Evolutionary conservation across 2,888 invertebrate genomes (phyloP).

Genomic region (Anorthoa munda): DNA sequence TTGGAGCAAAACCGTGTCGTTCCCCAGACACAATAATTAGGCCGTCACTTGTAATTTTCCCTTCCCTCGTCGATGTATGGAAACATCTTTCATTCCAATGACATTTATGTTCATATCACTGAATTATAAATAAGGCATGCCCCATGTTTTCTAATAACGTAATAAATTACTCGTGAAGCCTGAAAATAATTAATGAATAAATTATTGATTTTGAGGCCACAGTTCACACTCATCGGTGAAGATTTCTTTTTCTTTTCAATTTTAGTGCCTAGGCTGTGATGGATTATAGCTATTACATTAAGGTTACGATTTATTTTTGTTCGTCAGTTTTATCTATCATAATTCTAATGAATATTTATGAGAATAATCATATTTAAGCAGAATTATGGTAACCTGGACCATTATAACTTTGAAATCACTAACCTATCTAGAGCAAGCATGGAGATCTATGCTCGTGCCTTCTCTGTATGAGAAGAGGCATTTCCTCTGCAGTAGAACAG

Average conservation of each 20-base stretch:
- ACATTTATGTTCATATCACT: slow-evolving; percentile 46
- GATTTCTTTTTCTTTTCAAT: slow-evolving; percentile 27
- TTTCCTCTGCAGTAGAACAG: too few relatives aligned
- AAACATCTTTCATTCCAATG: slow-evolving; percentile 50
- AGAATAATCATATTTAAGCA: background rate
- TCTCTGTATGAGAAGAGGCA: too few relatives aligned
- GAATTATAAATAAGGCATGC: slow-evolving; percentile 56
- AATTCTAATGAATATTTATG: slow-evolving; percentile 14
- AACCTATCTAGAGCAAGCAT: too few relatives aligned
- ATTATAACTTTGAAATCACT: too few relatives aligned
- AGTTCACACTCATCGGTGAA: slow-evolving; percentile 8
- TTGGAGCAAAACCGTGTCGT: slow-evolving; percentile 19
- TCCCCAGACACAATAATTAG: slow-evolving; percentile 37
- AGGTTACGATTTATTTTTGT: slow-evolving; percentile 6
- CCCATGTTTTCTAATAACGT: slow-evolving; percentile 42
- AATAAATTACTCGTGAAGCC: slow-evolving; percentile 34
- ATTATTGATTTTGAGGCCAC: slow-evolving; percentile 34
- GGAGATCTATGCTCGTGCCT: too few relatives aligned
- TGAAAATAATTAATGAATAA: slow-evolving; percentile 51
- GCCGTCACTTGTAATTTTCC: slow-evolving; percentile 36
- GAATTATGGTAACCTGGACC: too few relatives aligned
- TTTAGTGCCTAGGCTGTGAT: slow-evolving; percentile 15
- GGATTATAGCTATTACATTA: slow-evolving; percentile 25
- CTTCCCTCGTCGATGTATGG: slow-evolving; percentile 31
- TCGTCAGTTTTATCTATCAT: slow-evolving; percentile 13